Evolutionary conservation across 2,797 vertebrate genomes (phyloP).

Genomic region (Microctenopoma steveboyesi): DNA sequence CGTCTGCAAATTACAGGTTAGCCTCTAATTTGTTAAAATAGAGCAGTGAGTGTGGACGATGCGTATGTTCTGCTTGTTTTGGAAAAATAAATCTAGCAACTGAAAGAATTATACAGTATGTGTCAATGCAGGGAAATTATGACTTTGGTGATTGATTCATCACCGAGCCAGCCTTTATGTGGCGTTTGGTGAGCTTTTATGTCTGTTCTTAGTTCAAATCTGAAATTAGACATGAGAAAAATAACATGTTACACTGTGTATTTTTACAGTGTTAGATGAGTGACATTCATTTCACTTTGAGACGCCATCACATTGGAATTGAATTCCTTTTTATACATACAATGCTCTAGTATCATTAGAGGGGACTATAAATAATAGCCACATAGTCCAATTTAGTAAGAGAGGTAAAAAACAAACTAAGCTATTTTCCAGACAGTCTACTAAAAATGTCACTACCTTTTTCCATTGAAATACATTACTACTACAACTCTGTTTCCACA

Average conservation of each 20-base stretch:
- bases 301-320: neutral
- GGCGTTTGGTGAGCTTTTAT: constrained; percentile 21
- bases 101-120: constrained; percentile 45
- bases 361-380: neutral
- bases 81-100: constrained; percentile 59
- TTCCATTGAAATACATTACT: no score
- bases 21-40: constrained; percentile 68
- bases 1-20: constrained; percentile 63
- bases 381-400: no score
- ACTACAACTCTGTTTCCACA: no score
- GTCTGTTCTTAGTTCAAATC: constrained; percentile 20
- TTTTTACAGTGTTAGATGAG: constrained; percentile 1
- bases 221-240: constrained; percentile 16
- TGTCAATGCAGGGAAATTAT: constrained; percentile 49
- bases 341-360: neutral
- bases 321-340: neutral
- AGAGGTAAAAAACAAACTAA: no score
- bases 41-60: constrained; percentile 40
- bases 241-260: neutral
- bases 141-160: constrained; percentile 53
- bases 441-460: no score
- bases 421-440: no score
- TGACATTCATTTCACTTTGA: constrained; percentile 1
- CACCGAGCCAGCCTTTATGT: constrained; percentile 32
- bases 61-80: constrained; percentile 61